phyloP scores from a whole-genome alignment of 2,888 invertebrate genomes.

The Disparrhopalites patrizii region DNA sequence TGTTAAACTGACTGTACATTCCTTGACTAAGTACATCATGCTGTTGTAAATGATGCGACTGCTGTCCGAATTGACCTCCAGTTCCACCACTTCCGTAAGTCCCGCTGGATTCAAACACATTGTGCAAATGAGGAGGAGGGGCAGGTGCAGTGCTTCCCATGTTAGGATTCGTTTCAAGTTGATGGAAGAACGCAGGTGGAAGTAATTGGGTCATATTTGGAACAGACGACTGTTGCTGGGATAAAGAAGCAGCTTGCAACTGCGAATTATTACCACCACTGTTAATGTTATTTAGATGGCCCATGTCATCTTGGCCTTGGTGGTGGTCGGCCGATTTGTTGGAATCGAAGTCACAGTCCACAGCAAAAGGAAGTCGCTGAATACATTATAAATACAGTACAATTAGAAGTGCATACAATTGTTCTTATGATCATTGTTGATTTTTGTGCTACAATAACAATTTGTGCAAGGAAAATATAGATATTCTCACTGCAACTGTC shows the following conservation, averaged over 20 bases:
- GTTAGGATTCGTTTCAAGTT: conserved; percentile 32
- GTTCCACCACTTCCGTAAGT: conserved; percentile 20
- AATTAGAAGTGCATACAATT: too few relatives aligned
- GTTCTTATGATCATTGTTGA: too few relatives aligned
- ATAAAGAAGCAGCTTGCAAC: background rate
- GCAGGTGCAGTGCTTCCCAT: background rate
- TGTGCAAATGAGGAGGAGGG: conserved; percentile 21
- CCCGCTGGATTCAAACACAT: conserved; percentile 28
- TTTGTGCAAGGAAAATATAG: background rate
- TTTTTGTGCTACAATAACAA: conserved; percentile 8
- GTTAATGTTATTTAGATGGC: background rate
- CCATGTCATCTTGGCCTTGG: background rate
- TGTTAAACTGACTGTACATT: conserved; percentile 19
- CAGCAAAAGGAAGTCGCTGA: conserved; percentile 62
- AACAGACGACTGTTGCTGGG: conserved; percentile 1
- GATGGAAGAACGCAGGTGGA: conserved; percentile 46
- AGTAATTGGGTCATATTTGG: conserved; percentile 29
- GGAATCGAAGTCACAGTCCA: conserved; percentile 63
- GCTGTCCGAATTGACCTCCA: conserved; percentile 31
- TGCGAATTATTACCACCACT: background rate
- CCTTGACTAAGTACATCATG: conserved; percentile 19
- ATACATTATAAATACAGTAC: conserved; percentile 42
- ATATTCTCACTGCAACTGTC: conserved; percentile 62
- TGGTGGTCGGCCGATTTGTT: background rate
- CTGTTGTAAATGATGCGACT: conserved; percentile 33